phyloP scores from a whole-genome alignment of 30 jellyfish, hydroid and myxozoan genomes.

The Chrysaora quinquecirrha region DNA sequence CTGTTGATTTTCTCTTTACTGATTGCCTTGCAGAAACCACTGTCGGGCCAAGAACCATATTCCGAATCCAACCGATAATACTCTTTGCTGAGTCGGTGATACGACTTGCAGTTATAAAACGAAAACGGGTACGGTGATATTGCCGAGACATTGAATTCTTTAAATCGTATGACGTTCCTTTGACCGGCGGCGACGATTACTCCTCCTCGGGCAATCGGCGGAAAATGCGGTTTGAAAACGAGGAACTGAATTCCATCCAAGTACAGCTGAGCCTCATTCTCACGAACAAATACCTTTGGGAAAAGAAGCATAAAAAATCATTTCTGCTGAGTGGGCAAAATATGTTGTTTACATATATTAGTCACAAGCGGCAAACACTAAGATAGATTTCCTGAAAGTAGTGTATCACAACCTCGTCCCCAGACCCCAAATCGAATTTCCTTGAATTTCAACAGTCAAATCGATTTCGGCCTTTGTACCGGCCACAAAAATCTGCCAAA shows the following conservation, averaged over 20 bases:
- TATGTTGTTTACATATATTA: too few relatives aligned
- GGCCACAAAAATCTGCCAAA: too few relatives aligned
- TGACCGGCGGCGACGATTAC: constrained; percentile 85
- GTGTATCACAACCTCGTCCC: too few relatives aligned
- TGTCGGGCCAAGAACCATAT: constrained; percentile 83
- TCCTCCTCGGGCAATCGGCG: constrained; percentile 85
- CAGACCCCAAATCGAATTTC: too few relatives aligned
- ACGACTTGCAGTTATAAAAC: constrained; percentile 71
- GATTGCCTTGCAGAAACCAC: constrained; percentile 84
- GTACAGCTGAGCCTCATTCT: constrained; percentile 65
- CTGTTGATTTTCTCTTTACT: constrained; percentile 17
- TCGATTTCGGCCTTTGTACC: too few relatives aligned
- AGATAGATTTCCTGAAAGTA: too few relatives aligned
- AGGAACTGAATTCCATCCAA: constrained; percentile 53
- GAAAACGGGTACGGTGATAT: constrained; percentile 56
- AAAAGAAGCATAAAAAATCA: neutral
- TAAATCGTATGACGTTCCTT: constrained; percentile 60
- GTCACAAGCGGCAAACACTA: too few relatives aligned
- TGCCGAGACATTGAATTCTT: constrained; percentile 55
- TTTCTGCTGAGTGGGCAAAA: too few relatives aligned
- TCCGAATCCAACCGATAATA: constrained; percentile 69
- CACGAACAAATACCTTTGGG: constrained; percentile 71
- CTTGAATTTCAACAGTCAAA: too few relatives aligned
- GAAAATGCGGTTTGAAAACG: constrained; percentile 70
- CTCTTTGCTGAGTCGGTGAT: constrained; percentile 56